Conservation (phyloP, 2,888 invertebrate genomes). For the Campoplex nolae region DNA sequence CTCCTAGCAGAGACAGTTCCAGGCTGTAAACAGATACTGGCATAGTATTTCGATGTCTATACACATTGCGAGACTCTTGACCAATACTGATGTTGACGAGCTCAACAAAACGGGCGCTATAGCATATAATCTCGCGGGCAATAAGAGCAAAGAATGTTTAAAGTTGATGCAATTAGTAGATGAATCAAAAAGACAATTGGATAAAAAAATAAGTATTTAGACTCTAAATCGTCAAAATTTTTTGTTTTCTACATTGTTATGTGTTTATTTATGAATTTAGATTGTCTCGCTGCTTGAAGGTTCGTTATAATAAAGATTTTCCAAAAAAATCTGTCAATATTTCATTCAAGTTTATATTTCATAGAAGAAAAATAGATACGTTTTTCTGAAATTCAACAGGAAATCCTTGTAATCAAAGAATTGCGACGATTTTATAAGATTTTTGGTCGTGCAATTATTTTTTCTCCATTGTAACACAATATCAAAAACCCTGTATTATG, state of each 20-base stretch:
- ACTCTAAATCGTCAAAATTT: background rate
- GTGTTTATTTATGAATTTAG: background rate
- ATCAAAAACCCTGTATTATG: too few species aligned
- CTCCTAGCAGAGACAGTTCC: constrained; percentile 51
- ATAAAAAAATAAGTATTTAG: background rate
- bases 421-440: too few species aligned
- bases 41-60: background rate
- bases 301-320: background rate
- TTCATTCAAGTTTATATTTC: background rate
- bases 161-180: background rate
- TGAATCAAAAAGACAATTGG: background rate
- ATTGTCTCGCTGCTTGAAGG: background rate
- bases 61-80: background rate
- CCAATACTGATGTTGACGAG: background rate
- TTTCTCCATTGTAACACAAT: too few species aligned
- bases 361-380: background rate
- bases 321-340: background rate
- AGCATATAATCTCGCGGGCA: background rate
- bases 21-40: background rate
- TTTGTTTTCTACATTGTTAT: background rate
- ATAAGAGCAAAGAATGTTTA: background rate
- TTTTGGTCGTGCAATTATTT: too few species aligned
- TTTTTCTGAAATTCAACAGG: too few species aligned
- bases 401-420: too few species aligned
- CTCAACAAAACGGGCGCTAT: constrained; percentile 31